phyloP scores from a whole-genome alignment of 23 tunicate species.

The Styela clava region DNA sequence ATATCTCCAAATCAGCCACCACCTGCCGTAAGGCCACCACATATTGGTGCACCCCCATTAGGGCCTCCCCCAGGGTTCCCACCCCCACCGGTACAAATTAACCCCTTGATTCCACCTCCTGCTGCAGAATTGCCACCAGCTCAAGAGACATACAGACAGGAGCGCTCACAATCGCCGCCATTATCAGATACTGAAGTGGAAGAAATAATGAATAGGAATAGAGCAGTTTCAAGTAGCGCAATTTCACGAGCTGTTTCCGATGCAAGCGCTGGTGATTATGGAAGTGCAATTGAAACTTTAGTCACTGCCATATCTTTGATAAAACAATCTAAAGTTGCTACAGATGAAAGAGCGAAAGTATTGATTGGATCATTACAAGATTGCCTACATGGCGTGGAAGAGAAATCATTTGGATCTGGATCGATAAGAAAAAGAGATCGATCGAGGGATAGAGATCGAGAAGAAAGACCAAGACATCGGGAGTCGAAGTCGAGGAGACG shows the following conservation, averaged over 20 bases:
- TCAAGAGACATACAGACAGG: conserved; percentile 17
- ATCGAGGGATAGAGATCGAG: conserved; percentile 84
- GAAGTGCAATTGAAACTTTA: conserved; percentile 88
- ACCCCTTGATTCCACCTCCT: conserved; percentile 61
- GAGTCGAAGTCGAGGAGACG: conserved; percentile 90
- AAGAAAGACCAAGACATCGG: conserved; percentile 75
- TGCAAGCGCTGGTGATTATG: conserved; percentile 91
- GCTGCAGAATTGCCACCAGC: conserved; percentile 20
- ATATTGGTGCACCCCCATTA: conserved; percentile 61
- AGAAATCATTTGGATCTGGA: conserved; percentile 91
- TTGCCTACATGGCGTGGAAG: conserved; percentile 98
- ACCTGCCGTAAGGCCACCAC: conserved; percentile 55
- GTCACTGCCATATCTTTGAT: conserved; percentile 91
- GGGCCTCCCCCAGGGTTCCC: conserved; percentile 31
- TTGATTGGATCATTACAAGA: conserved; percentile 91
- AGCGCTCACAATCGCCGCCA: conserved; percentile 79
- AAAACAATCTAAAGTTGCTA: conserved; percentile 88
- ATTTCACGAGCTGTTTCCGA: conserved; percentile 92
- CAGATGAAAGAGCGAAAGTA: conserved; percentile 92
- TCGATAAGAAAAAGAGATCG: conserved; percentile 54
- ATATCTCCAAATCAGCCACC: conserved; percentile 39
- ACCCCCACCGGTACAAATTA: conserved; percentile 37
- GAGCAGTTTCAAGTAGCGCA: conserved; percentile 91
- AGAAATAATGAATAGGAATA: conserved; percentile 85
- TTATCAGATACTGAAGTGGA: conserved; percentile 68